Conservation (phyloP, 2,797 vertebrate species). For the Enteromius fasciolatus region DNA sequence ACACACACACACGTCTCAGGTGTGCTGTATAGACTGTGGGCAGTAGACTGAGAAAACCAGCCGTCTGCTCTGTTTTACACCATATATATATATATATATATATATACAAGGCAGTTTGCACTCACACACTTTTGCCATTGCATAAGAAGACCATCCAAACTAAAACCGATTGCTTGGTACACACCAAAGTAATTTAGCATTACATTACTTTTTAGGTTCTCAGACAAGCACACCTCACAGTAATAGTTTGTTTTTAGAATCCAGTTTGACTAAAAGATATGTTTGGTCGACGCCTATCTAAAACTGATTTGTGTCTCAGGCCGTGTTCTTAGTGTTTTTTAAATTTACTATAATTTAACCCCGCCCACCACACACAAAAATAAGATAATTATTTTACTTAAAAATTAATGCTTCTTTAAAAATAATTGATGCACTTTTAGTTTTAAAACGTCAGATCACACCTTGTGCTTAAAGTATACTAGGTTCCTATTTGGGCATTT, state of each 20-base stretch:
- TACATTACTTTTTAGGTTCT: background rate
- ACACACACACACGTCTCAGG: constrained; percentile 34
- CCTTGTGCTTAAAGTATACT: background rate
- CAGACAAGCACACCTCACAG: background rate
- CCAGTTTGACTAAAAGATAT: background rate
- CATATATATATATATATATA: background rate
- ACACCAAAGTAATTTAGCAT: background rate
- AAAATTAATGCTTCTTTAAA: no score
- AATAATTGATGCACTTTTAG: no score
- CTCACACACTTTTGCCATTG: background rate
- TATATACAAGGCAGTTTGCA: background rate
- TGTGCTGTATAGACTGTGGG: constrained; percentile 4
- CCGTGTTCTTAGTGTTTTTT: background rate
- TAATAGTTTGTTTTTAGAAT: background rate
- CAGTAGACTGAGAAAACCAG: constrained; percentile 69
- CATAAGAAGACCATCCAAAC: background rate
- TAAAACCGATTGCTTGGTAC: background rate
- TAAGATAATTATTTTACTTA: no score
- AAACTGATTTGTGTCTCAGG: background rate
- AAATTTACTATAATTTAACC: background rate
- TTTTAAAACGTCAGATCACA: no score
- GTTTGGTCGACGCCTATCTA: background rate
- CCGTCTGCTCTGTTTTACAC: constrained; percentile 63
- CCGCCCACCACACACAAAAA: background rate
- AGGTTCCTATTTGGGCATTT: background rate